Conservation (phyloP, 2,113 vertebrate genomes). For the Carollia perspicillata region DNA sequence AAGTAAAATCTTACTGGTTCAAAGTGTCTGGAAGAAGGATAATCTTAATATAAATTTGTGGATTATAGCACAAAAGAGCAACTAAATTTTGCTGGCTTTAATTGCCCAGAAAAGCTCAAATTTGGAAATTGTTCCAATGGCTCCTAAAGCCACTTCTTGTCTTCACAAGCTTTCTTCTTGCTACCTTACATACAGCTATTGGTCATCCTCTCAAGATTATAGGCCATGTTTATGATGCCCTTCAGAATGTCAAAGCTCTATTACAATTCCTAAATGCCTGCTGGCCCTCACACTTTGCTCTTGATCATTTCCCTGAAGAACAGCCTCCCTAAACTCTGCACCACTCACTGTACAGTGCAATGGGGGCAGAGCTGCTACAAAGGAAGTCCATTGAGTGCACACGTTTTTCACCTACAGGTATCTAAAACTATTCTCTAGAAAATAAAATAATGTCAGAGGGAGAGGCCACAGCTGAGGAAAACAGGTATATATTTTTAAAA, state of each 20-base stretch:
- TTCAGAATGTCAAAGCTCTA: not conserved
- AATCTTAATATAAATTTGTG: not conserved
- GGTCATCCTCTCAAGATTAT: not conserved
- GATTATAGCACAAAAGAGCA: not conserved
- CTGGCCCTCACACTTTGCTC: not conserved
- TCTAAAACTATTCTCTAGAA: not conserved
- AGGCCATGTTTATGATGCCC: not conserved
- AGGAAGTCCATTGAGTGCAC: not conserved
- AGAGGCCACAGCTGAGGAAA: not conserved
- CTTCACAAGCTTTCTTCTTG: not conserved
- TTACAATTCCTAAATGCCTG: not conserved
- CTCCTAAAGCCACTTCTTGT: not conserved
- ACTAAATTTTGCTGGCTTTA: conserved; percentile 11
- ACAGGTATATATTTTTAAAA: not conserved
- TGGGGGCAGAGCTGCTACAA: not conserved
- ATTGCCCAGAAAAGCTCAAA: not conserved
- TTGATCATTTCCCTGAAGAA: not conserved
- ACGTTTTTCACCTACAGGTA: not conserved
- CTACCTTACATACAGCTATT: not conserved
- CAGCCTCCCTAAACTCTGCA: not conserved
- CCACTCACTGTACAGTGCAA: not conserved
- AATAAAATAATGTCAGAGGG: not conserved
- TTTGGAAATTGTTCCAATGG: not conserved
- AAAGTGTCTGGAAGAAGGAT: not conserved
- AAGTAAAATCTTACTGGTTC: not conserved